Percentiles rank a stretch among this genome's conserved stretches.
phyloP scores from a whole-genome alignment of 2,113 vertebrate species.

The Vombatus ursinus region DNA sequence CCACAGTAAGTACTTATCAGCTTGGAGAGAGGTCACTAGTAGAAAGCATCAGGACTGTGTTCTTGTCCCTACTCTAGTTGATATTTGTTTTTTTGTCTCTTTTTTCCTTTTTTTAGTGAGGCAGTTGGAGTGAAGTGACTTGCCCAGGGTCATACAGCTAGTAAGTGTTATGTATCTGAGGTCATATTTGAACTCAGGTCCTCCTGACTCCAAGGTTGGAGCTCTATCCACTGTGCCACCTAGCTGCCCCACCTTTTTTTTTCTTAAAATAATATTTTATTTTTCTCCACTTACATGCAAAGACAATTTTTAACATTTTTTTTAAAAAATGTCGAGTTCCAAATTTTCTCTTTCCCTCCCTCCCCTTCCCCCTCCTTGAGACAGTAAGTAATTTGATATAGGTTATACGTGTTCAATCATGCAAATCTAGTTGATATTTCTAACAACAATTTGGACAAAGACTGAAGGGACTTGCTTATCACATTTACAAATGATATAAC shows the following conservation, averaged over 20 bases:
- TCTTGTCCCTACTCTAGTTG: neutral
- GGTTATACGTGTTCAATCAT: neutral
- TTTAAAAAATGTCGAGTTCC: neutral
- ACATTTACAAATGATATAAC: neutral
- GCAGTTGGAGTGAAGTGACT: too few relatives aligned
- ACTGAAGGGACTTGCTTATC: neutral
- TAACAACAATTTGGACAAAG: neutral
- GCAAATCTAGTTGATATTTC: neutral
- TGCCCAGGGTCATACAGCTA: too few relatives aligned
- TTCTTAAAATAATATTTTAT: neutral
- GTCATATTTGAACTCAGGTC: too few relatives aligned
- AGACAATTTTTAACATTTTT: neutral
- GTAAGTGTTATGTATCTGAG: too few relatives aligned
- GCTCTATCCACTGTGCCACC: too few relatives aligned
- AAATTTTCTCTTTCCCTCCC: neutral
- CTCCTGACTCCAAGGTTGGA: too few relatives aligned
- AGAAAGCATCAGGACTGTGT: neutral
- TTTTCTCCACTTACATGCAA: neutral
- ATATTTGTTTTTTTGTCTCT: neutral
- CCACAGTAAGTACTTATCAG: neutral
- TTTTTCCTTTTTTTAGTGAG: neutral
- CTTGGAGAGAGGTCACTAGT: neutral
- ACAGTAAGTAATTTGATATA: neutral
- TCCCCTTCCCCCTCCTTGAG: neutral
- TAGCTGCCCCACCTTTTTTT: too few relatives aligned